Base-by-base conservation (phyloP, 1,140 invertebrate genomes). In the Dendrolimus punctatus region DNA sequence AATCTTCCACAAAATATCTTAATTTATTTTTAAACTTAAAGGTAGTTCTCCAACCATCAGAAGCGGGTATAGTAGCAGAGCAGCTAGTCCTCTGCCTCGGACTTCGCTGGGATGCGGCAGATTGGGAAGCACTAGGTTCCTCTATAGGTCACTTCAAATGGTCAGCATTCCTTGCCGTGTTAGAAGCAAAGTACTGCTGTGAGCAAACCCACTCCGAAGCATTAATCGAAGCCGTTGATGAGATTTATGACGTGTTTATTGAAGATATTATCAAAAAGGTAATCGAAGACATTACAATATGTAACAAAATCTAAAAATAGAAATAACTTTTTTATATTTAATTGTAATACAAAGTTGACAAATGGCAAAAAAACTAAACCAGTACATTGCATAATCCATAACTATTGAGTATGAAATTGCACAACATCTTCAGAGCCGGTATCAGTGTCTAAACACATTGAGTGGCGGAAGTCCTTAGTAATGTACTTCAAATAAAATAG, bases 201-300 rank as follows among this genome's bases (percentile, higher is more conserved):
- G 88, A 88, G 40, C 86, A 86, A 38, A 68, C 90, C 42, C 91
- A 93, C 67, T 71, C 79, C 8, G 88, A 90, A 42, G 92, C 92
- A 0, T 68, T 95, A 5, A 82, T 89, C 0, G 93, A 94, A 85
- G 93, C 92, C 4, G 90, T 95, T 2, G 89, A 93, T 47, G 93
- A 94, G 64, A 87, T 95, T 9, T 92, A 93, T 68, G 91, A 94
- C 62, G 93, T 90, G n/a, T 94, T 93, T 53, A 90, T 95, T 44
- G 90, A 93, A 53, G 93, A 95, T 85, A 92, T 94, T 41, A 90
- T 95, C n/a, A 95, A 95, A 82, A 95, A 95, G 88, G 92, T 92
- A 79, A 67, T 9, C 8, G 6, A 8, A 44, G 23, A 23, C 23
- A 23, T 23, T 23, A 23, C 1, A 23, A 23, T 23, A 23, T 23